Conservation (phyloP, 1,140 invertebrate genomes). For the Pentalonia nigronervosa region DNA sequence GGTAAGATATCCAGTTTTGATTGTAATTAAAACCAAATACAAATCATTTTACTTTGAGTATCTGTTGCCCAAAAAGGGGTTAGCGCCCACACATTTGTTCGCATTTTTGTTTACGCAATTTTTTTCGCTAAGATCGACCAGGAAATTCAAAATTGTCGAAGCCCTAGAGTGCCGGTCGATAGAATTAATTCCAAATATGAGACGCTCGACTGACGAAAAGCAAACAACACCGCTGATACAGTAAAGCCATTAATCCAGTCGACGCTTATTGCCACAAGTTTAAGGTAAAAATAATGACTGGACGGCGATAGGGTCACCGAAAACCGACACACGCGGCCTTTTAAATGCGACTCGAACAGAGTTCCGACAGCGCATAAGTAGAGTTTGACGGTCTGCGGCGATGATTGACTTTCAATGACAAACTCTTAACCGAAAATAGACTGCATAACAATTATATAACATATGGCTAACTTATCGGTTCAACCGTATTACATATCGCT, state of each 20-base stretch:
- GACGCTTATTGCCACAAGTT: background rate
- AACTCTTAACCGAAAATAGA: too few species aligned
- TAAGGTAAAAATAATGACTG: background rate
- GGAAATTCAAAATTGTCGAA: background rate
- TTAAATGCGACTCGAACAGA: background rate
- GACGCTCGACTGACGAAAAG: background rate
- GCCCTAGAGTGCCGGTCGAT: background rate
- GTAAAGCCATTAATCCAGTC: background rate
- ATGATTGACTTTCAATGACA: too few species aligned
- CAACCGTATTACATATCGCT: too few species aligned
- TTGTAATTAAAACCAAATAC: background rate
- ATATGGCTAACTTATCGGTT: too few species aligned
- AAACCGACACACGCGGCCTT: too few species aligned
- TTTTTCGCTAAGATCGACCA: background rate
- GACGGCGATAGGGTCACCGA: background rate
- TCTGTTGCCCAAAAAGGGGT: background rate
- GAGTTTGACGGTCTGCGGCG: background rate
- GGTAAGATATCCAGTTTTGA: background rate
- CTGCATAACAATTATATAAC: too few species aligned
- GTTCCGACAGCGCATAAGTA: background rate
- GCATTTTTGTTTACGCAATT: background rate
- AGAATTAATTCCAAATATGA: background rate
- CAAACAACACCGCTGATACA: background rate
- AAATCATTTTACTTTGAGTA: background rate
- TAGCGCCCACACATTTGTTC: background rate